These are phyloP conservation scores for Sterrhoptilus dennistouni DNA, from an alignment of 2,113 vertebrate genomes.

Conservation along the genomic window DNA sequence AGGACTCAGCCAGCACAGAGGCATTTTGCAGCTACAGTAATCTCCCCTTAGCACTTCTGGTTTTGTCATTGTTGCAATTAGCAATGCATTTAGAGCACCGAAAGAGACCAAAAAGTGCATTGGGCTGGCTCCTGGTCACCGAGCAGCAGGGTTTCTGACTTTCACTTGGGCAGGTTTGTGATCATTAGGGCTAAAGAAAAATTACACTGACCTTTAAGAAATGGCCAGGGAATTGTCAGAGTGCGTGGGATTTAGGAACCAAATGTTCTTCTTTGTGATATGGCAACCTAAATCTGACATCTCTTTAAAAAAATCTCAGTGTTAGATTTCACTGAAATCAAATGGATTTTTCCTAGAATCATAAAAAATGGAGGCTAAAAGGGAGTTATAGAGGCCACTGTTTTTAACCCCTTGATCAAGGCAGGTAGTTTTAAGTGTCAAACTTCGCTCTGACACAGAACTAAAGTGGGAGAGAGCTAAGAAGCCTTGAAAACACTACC, in stretches of 20 bases:
- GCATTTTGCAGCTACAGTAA: neutral
- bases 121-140: neutral
- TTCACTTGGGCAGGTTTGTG: neutral
- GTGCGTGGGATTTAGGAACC: neutral
- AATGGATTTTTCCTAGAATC: neutral
- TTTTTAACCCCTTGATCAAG: neutral
- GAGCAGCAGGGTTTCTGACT: neutral
- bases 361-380: neutral
- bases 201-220: neutral
- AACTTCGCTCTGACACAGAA: neutral
- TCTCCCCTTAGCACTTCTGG: neutral
- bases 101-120: neutral
- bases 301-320: neutral
- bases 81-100: neutral
- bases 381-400: neutral
- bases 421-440: neutral
- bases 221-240: neutral
- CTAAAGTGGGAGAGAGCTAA: neutral
- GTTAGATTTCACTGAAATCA: neutral
- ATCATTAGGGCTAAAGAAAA: neutral
- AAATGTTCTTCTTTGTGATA: neutral
- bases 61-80: neutral
- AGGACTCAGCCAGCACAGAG: neutral
- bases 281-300: neutral
- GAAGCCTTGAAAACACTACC: neutral